A percentile compares a stretch with the other conserved stretches of the same genome.
Conservation (phyloP, 2,888 invertebrate genomes). For the Nemotelus pantherinus region DNA sequence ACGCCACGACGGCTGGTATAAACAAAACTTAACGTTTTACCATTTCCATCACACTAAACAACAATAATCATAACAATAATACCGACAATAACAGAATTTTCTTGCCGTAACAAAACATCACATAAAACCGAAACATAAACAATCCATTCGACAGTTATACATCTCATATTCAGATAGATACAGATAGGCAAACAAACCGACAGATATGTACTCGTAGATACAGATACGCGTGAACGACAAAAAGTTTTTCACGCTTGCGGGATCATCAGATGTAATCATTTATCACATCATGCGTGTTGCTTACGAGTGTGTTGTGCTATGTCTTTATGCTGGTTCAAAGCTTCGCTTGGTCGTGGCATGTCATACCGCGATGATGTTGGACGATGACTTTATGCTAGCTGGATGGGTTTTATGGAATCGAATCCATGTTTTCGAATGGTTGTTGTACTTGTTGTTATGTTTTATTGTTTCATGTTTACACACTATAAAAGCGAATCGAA, state of each 20-base stretch:
- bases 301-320: no score
- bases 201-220: neutral
- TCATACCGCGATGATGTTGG: no score
- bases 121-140: neutral
- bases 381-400: no score
- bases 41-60: neutral
- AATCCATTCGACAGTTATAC: neutral
- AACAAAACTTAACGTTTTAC: neutral
- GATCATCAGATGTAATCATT: slow-evolving; percentile 4
- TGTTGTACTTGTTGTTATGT: no score
- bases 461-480: no score
- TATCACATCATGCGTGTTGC: neutral
- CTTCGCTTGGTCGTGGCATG: no score
- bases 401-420: no score
- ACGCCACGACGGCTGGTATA: neutral
- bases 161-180: neutral
- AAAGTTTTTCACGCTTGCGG: neutral
- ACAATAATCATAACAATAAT: neutral
- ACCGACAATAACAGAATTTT: neutral
- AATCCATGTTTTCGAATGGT: no score
- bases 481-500: no score
- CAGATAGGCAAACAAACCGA: no score
- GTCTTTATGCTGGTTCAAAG: no score
- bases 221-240: neutral
- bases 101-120: neutral